Percentiles rank a stretch among this genome's conserved stretches.
Conservation (phyloP, 1,140 invertebrate genomes). For the Schlechtendalia chinensis region DNA sequence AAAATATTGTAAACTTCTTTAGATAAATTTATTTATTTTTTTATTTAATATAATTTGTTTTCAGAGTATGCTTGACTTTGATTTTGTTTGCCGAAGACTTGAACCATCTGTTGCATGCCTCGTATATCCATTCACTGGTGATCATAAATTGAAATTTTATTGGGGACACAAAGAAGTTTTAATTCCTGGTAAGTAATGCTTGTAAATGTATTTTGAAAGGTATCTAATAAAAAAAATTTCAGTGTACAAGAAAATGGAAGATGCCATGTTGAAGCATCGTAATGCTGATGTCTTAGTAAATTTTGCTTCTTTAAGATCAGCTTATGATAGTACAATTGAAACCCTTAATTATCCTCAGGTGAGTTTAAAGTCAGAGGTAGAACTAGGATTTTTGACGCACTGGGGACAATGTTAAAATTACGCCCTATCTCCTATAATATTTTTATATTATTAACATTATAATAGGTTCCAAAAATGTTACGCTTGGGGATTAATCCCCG, state of each 20-base stretch:
- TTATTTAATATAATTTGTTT: slow-evolving; percentile 38
- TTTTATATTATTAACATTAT: no score
- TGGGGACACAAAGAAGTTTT: slow-evolving; percentile 99
- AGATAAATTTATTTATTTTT: not conserved
- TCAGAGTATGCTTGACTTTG: slow-evolving; percentile 93
- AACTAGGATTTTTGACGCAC: no score
- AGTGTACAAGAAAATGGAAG: slow-evolving; percentile 97
- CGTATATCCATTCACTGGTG: slow-evolving; percentile 97
- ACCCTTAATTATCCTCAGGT: slow-evolving; percentile 85
- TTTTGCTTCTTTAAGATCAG: slow-evolving; percentile 96
- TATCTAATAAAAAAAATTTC: slow-evolving; percentile 56
- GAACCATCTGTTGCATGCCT: slow-evolving; percentile 90
- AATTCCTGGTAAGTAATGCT: slow-evolving; percentile 64
- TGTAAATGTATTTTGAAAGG: not conserved
- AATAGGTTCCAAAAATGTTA: no score
- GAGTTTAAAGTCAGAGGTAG: no score
- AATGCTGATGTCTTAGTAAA: slow-evolving; percentile 97
- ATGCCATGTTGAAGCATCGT: slow-evolving; percentile 92
- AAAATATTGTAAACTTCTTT: no score
- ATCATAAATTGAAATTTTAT: slow-evolving; percentile 99
- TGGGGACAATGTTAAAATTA: no score
- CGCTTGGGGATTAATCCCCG: no score
- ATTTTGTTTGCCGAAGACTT: slow-evolving; percentile 91
- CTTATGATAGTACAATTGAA: slow-evolving; percentile 95
- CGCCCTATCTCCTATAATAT: no score